Evolutionary conservation across 2,113 vertebrate species (phyloP).

Genomic region (Oceanites oceanicus): DNA sequence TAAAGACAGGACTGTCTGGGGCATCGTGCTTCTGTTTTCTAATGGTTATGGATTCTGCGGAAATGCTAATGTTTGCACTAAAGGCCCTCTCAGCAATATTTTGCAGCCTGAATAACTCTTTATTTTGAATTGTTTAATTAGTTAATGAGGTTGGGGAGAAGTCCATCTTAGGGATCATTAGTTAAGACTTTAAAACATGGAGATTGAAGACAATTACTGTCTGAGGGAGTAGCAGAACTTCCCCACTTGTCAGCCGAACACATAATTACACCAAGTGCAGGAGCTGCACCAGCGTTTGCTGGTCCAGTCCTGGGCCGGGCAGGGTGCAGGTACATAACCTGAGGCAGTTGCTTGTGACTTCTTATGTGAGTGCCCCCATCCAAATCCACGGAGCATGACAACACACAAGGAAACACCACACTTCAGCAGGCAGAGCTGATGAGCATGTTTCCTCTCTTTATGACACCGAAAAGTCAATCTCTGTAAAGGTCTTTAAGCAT

Average conservation of each 20-base stretch:
- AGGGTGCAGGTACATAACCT: not conserved
- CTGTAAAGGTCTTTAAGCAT: not conserved
- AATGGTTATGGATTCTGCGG: not conserved
- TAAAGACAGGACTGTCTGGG: not conserved
- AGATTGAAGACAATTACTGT: conserved; percentile 35
- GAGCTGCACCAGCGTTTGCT: not conserved
- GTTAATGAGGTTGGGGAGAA: conserved; percentile 56
- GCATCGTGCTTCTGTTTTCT: not conserved
- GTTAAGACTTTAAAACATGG: conserved; percentile 52
- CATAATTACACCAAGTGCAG: not conserved
- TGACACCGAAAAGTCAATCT: not conserved
- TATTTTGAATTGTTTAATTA: conserved; percentile 67
- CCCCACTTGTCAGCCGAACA: not conserved
- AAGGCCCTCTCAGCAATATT: conserved; percentile 49
- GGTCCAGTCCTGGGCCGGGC: not conserved
- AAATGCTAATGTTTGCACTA: conserved; percentile 34
- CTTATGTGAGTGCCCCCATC: not conserved
- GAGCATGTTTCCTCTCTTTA: not conserved
- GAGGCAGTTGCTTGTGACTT: not conserved
- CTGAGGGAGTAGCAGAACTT: conserved; percentile 31
- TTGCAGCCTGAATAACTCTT: conserved; percentile 46
- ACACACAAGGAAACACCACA: not conserved
- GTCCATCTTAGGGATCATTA: conserved; percentile 55
- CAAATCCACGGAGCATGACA: not conserved
- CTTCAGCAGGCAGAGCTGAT: not conserved